These are phyloP conservation scores for Hylaeus anthracinus DNA, from an alignment of 1,140 invertebrate genomes.

Conservation along the genomic window DNA sequence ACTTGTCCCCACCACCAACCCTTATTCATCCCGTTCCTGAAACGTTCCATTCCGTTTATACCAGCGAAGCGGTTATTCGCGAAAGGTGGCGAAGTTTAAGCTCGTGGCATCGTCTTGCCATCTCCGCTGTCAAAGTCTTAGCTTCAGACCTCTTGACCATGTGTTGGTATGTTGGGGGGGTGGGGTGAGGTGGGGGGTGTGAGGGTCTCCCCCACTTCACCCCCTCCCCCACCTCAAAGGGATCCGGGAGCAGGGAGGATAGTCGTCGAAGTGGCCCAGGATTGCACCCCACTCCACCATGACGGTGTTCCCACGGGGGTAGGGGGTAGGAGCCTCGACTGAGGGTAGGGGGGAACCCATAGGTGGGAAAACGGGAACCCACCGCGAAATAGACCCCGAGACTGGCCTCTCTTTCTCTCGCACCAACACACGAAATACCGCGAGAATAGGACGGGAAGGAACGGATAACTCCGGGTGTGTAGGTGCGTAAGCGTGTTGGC, in stretches of 20 bases:
- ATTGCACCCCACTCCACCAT: constrained; percentile 68
- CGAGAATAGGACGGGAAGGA: constrained; percentile 65
- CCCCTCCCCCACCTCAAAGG: constrained; percentile 68
- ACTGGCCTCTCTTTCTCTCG: constrained; percentile 48
- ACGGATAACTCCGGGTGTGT: constrained; percentile 30
- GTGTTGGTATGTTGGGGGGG: constrained; percentile 44
- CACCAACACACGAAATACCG: constrained; percentile 42
- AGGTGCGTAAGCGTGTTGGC: constrained; percentile 55
- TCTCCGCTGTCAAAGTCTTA: constrained; percentile 32
- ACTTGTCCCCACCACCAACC: background rate
- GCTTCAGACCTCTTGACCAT: constrained; percentile 36
- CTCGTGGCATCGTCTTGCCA: constrained; percentile 13
- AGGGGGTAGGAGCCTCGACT: constrained; percentile 66
- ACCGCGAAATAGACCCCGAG: constrained; percentile 72
- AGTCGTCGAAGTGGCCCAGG: constrained; percentile 69
- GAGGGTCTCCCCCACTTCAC: constrained; percentile 70
- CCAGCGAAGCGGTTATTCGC: background rate
- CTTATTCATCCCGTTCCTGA: background rate
- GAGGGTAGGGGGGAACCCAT: constrained; percentile 71
- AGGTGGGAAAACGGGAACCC: constrained; percentile 73
- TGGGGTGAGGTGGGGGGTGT: constrained; percentile 56
- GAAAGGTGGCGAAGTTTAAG: constrained; percentile 26
- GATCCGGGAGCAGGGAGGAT: constrained; percentile 73
- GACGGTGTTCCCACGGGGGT: constrained; percentile 68
- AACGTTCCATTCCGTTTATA: background rate